Evolutionary conservation across 2,797 vertebrate genomes (phyloP).

Genomic region (Pseudochaenichthys georgianus): DNA sequence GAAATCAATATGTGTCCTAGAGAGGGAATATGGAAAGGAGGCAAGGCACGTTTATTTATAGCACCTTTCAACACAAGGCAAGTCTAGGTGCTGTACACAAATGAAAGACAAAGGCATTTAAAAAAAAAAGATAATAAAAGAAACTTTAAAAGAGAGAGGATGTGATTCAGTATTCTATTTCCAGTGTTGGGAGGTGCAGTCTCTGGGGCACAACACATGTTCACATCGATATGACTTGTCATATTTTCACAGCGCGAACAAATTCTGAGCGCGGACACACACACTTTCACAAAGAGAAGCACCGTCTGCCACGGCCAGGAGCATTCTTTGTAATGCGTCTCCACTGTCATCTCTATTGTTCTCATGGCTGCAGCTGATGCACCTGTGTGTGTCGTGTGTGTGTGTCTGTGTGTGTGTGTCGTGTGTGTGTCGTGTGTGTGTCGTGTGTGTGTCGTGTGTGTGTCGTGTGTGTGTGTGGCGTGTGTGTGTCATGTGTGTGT

Average conservation of each 20-base stretch:
- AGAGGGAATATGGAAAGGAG: constrained; percentile 20
- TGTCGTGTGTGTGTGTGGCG: too few species aligned
- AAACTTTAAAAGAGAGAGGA: not conserved
- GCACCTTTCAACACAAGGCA: too few species aligned
- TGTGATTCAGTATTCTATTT: constrained; percentile 37
- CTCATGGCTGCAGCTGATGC: constrained; percentile 65
- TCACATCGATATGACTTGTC: constrained; percentile 50
- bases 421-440: too few species aligned
- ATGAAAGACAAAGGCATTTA: too few species aligned
- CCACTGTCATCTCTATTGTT: constrained; percentile 71
- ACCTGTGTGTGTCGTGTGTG: constrained; percentile 54
- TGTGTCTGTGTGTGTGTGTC: too few species aligned
- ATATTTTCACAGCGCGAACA: constrained; percentile 72
- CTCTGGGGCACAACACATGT: constrained; percentile 49
- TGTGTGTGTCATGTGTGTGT: too few species aligned
- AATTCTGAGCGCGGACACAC: constrained; percentile 30
- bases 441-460: too few species aligned
- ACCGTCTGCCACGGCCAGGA: constrained; percentile 78
- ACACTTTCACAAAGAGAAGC: constrained; percentile 74
- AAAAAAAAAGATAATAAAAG: too few species aligned
- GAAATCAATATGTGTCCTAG: constrained; percentile 21
- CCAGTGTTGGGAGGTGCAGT: constrained; percentile 42
- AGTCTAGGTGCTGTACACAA: too few species aligned
- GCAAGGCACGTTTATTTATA: too few species aligned
- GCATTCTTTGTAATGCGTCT: constrained; percentile 77